These are phyloP conservation scores for Coregonus ussuriensis DNA, from an alignment of 2,797 vertebrate genomes.

Conservation along the genomic window DNA sequence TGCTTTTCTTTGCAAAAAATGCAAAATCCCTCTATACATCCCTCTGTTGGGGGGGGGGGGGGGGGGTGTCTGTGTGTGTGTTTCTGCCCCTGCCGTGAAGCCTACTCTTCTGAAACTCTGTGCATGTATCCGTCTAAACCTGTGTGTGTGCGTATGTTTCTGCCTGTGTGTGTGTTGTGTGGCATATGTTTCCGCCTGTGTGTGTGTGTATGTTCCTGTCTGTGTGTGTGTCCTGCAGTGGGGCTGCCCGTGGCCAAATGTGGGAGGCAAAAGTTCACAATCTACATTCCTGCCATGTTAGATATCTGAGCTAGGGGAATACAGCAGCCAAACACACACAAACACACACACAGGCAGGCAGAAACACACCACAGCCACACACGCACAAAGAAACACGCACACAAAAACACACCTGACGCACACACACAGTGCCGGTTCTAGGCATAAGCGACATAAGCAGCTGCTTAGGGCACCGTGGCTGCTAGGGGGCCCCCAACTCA, in stretches of 20 bases:
- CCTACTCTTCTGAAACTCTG: neutral
- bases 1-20: no score
- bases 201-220: neutral
- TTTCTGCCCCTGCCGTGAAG: neutral
- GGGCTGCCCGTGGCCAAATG: constrained; percentile 42
- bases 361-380: neutral
- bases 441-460: no score
- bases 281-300: constrained; percentile 67
- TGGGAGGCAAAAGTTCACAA: constrained; percentile 65
- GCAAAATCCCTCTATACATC: no score
- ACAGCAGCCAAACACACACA: constrained; percentile 12
- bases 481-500: no score
- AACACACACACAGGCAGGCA: neutral
- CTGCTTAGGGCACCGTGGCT: no score
- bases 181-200: no score
- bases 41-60: no score
- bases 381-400: neutral
- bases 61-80: no score
- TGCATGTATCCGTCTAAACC: neutral
- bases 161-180: no score
- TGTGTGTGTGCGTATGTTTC: no score
- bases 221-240: constrained; percentile 42
- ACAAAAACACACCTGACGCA: neutral
- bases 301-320: constrained; percentile 57
- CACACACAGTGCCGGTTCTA: neutral